Percentiles rank a stretch among this genome's conserved stretches.
Evolutionary conservation across 2,113 vertebrate species (phyloP).

Genomic region (Trematomus loennbergii): DNA sequence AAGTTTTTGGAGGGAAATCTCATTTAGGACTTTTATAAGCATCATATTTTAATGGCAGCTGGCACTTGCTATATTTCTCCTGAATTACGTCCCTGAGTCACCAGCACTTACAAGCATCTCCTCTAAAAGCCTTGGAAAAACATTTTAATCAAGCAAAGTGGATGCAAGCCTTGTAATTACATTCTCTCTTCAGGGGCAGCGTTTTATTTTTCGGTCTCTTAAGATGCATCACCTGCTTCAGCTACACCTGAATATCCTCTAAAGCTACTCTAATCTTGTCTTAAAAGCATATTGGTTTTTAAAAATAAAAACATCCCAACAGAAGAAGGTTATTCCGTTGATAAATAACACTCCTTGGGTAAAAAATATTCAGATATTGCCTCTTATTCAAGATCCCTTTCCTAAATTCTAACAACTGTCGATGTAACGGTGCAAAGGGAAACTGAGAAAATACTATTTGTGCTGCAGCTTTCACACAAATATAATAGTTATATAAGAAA

Average conservation of each 20-base stretch:
- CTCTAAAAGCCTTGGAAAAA: not conserved
- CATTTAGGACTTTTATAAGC: not conserved
- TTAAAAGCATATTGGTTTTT: not conserved
- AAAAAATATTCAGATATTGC: not conserved
- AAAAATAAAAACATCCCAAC: not conserved
- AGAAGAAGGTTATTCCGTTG: not conserved
- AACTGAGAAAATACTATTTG: not conserved
- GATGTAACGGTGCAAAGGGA: not conserved
- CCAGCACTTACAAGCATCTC: constrained; percentile 1
- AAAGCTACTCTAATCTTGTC: not conserved
- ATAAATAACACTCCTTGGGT: not conserved
- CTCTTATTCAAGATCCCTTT: not conserved
- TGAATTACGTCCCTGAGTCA: constrained; percentile 12
- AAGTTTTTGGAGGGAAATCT: not conserved
- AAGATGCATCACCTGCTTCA: constrained; percentile 22
- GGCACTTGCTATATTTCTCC: not conserved
- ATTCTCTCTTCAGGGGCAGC: not conserved
- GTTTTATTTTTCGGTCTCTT: not conserved
- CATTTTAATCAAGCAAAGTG: constrained; percentile 9
- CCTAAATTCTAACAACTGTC: too few relatives aligned
- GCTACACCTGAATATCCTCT: not conserved
- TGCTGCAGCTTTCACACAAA: not conserved
- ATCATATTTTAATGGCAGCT: not conserved
- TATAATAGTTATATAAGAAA: not conserved
- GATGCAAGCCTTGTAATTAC: not conserved